A percentile compares a stretch with the other conserved stretches of the same genome.
These are phyloP conservation scores for Amia ocellicauda DNA, from an alignment of 2,113 vertebrate genomes.

Conservation along the genomic window DNA sequence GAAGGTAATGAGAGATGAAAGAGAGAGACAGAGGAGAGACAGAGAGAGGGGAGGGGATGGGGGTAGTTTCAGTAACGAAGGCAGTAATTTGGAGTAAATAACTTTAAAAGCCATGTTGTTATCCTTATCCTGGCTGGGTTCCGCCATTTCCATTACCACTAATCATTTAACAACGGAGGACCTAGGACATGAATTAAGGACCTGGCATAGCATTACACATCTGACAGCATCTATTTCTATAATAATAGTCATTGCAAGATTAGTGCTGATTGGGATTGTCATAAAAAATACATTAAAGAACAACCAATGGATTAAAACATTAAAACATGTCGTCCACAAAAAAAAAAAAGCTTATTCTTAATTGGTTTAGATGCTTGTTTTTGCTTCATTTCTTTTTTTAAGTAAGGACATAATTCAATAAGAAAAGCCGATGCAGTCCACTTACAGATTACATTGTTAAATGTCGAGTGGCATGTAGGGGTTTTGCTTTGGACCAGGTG, in stretches of 20 bases:
- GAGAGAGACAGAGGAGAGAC: not conserved
- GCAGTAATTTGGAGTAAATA: too few relatives aligned
- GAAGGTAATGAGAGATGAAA: not conserved
- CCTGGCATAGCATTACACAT: conserved; percentile 8
- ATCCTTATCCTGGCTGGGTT: not conserved
- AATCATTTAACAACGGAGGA: conserved; percentile 10
- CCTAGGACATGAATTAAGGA: conserved; percentile 1
- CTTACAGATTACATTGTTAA: too few relatives aligned
- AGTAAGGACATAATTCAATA: too few relatives aligned
- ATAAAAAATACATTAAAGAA: conserved; percentile 33
- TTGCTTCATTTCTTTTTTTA: too few relatives aligned
- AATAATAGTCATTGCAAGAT: conserved; percentile 18
- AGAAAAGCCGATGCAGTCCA: too few relatives aligned
- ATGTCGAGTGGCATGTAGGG: too few relatives aligned
- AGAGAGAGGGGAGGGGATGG: too few relatives aligned
- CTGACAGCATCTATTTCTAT: conserved; percentile 10
- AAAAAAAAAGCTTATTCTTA: too few relatives aligned
- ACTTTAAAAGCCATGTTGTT: not conserved
- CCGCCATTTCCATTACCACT: conserved; percentile 12
- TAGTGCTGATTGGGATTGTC: conserved; percentile 17
- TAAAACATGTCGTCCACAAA: not conserved
- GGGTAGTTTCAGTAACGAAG: too few relatives aligned
- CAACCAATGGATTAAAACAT: not conserved
- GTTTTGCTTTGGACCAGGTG: too few relatives aligned
- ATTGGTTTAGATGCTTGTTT: too few relatives aligned